Base-by-base conservation (phyloP, 2,888 invertebrate genomes). In the Pocota personata region DNA sequence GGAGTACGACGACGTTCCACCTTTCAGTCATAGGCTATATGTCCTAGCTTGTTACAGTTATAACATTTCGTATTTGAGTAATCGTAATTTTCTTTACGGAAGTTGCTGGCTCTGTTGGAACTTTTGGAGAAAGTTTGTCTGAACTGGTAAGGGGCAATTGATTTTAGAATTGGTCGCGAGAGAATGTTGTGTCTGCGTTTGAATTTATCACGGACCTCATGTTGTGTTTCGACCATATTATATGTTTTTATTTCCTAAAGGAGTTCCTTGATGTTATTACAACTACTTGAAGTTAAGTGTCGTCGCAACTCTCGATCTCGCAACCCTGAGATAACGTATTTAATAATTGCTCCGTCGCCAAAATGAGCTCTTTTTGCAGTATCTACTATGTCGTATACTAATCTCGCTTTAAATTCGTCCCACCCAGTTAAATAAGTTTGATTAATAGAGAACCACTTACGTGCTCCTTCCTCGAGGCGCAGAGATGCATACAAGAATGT, bases 401-500 rank as follows among this genome's bases (percentile, higher is more conserved):
- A n/a, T n/a, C n/a, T n/a, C n/a, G n/a, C n/a, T n/a, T n/a, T n/a
- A n/a, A n/a, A n/a, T n/a, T n/a, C n/a, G n/a, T n/a, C n/a, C 27
- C 27, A 27, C 4, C 27, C 27, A 27, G 2, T 27, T 27, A 27
- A 27, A 3, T 27, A 3, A 27, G 4, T 3, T 27, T 27, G 27
- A 27, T 27, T 27, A 3, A 4, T 4, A 27, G 27, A 27, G 4
- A 27, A 27, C 27, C 27, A 27, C 27, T 27, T 27, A 27, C 27
- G 27, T 27, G 27, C 27, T 27, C 27, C 27, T 27, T 27, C 27
- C 4, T 67, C 12, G 1, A 76, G 76, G 0, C 58, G 58, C 4
- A 67, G n/a, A 6, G 58, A 48, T 7, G 76, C 58, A 2, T 76
- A 67, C 4, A 50, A 12, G 10, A 67, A 58, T 5, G 76, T 76